phyloP scores from a whole-genome alignment of 1,140 invertebrate species.

The Cotesia chilonis region DNA sequence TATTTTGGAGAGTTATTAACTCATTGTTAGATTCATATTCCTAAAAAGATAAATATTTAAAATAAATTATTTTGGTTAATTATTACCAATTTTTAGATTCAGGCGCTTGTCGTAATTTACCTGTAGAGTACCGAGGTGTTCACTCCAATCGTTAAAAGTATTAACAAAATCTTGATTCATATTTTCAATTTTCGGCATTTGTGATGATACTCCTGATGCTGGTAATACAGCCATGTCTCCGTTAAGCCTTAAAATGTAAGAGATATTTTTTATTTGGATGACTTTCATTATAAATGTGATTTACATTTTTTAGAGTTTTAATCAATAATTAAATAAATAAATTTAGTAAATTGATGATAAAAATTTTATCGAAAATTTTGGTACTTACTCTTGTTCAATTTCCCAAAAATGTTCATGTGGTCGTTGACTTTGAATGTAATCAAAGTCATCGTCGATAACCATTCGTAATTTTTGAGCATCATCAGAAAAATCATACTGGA shows the following conservation, averaged over 20 bases:
- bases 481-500: slow-evolving; percentile 46
- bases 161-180: slow-evolving; percentile 62
- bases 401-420: slow-evolving; percentile 48
- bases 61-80: neutral
- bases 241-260: slow-evolving; percentile 44
- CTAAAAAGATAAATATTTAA: neutral
- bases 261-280: slow-evolving; percentile 24
- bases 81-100: neutral
- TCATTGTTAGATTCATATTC: neutral
- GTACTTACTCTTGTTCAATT: slow-evolving; percentile 53
- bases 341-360: no score
- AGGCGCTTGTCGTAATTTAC: slow-evolving; percentile 36
- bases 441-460: slow-evolving; percentile 51
- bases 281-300: neutral
- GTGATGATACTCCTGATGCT: slow-evolving; percentile 45
- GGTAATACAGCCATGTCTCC: slow-evolving; percentile 51
- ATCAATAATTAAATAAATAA: no score
- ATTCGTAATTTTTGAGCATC: slow-evolving; percentile 48
- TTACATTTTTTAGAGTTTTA: no score
- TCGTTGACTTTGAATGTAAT: slow-evolving; percentile 46
- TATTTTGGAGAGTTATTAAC: no score
- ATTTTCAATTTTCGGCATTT: slow-evolving; percentile 50
- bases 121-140: slow-evolving; percentile 59
- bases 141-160: slow-evolving; percentile 61
- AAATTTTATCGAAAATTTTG: slow-evolving; percentile 21